Base-by-base conservation (phyloP, 92 coral and sea anemone genomes). In the Heliopora coerulea region DNA sequence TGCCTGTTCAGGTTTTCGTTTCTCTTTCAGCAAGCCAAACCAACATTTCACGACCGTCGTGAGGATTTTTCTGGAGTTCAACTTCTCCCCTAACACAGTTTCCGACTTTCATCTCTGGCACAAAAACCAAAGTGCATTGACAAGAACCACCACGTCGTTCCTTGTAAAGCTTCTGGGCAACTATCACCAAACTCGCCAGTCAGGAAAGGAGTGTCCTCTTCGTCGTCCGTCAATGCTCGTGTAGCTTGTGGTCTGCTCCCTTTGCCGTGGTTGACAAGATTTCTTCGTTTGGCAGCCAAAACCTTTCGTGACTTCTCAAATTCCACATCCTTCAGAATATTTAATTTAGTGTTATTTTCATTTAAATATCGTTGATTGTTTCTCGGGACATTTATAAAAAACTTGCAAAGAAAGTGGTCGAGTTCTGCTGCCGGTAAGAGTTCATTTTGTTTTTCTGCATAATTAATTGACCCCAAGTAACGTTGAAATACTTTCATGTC, bases 111-210 rank as follows among this genome's bases (percentile, higher is more conserved):
- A n/a, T 62, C 81, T 48, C 81, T 44, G 59, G 82, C 82, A 25
- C 76, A 44, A 66, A 78, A 78, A 31, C 76, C 82, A 78, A 78
- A 78, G 46, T 68, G 67, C 41, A 75, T 46, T 19, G 72, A 75
- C 61, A 75, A 46, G 37, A 75, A 75, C 72, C 73, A 75, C 72
- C 80, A 75, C 13, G 62, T 62, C 42, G 72, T 69, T 56, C 61
- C 25, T 59, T 79, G 79, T 5, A 69, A 42, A 17, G 68, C 59
- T 41, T 59, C 73, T 61, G 72, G 74, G 30, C 56, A 19, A 13
- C 32, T 12, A 41, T 68, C 78, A 56, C 70, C 83, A 26, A 79
- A 68, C 79, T 79, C 37, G 56, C 61, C 81, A 11, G 72, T 41
- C 32, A 30, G 44, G 56, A 70, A 79, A 49, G 59, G 70, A 30